Evolutionary conservation across 2,113 vertebrate genomes (phyloP).

Genomic region (Plectropomus leopardus): DNA sequence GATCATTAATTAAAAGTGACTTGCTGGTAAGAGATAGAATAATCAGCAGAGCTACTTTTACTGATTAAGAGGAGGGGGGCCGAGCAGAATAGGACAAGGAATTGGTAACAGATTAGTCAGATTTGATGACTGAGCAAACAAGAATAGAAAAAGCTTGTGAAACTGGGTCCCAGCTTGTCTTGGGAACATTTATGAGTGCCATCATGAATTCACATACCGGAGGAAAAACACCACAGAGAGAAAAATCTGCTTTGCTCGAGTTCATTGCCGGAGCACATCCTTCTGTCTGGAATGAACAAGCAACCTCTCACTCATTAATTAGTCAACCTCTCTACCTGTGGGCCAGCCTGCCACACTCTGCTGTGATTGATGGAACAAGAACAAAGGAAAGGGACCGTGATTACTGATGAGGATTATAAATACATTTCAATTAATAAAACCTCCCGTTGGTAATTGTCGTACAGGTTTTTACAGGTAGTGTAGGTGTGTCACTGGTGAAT

Average conservation of each 20-base stretch:
- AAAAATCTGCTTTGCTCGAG: slow-evolving; percentile 28
- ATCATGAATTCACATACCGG: not conserved
- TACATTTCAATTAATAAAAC: slow-evolving; percentile 73
- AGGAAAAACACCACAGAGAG: not conserved
- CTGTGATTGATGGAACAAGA: slow-evolving; percentile 72
- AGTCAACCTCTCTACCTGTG: slow-evolving; percentile 73
- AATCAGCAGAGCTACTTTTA: not conserved
- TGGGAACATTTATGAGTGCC: not conserved
- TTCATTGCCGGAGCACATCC: slow-evolving; percentile 33
- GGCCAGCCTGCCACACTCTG: slow-evolving; percentile 59
- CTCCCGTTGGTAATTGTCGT: slow-evolving; percentile 52
- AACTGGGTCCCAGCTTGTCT: not conserved
- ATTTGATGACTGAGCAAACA: not conserved
- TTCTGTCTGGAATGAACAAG: slow-evolving; percentile 54
- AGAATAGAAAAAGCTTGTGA: not conserved
- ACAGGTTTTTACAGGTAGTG: slow-evolving; percentile 40
- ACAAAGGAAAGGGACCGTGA: slow-evolving; percentile 60
- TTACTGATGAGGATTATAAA: slow-evolving; percentile 79
- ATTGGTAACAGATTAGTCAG: too few relatives aligned
- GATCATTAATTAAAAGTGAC: not conserved
- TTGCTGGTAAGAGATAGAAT: not conserved
- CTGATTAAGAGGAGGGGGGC: not conserved
- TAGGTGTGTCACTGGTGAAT: slow-evolving; percentile 17
- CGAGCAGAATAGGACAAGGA: not conserved
- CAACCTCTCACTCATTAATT: slow-evolving; percentile 73